Evolutionary conservation across 1,140 invertebrate genomes (phyloP), one percentile per base, ranked within the genome.

Genomic region (Drosophila melanica): DNA sequence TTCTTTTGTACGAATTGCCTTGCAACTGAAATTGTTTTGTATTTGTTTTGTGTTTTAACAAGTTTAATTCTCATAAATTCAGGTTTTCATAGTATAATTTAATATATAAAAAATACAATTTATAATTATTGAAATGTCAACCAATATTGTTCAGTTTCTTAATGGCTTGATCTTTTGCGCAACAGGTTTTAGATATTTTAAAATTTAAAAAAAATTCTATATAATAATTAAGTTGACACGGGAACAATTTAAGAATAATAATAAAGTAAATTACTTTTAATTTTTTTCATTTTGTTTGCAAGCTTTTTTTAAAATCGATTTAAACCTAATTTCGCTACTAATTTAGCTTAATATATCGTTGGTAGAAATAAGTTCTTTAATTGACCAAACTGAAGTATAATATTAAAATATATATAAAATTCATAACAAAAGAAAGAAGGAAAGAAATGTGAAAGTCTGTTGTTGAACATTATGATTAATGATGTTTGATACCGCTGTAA

Each of bases 381-480:
- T 39, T 44, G 54, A 6, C 41, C 12, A 57, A 58, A 44, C 33
- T 33, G 18, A 5, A 8, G 9, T 10, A 30, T 45, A 7, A 58
- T 14, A 51, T 51, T 27, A 30, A 30, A 33, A 8, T 7, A 33
- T 33, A 33, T 33, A 30, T 50, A 30, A 27, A 50, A 50, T 14
- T n/a, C 27, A 50, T 16, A 50, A 44, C n/a, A 50, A 45, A 18
- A 44, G 41, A 58, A 59, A 67, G 12, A 16, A 10, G 14, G 27
- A 69, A 18, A 20, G 11, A 44, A 53, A 53, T 69, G 58, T 54
- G 58, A 67, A 70, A 70, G 68, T 70, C 65, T 20, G 6, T 10
- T 12, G 55, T 18, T 50, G 16, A 58, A 72, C n/a, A 27, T 42
- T 42, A 72, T 59, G 69, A 72, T 72, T 72, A 67, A 67, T 67